Base-by-base conservation (phyloP, 1,140 invertebrate species). In the Oncopeltus fasciatus region DNA sequence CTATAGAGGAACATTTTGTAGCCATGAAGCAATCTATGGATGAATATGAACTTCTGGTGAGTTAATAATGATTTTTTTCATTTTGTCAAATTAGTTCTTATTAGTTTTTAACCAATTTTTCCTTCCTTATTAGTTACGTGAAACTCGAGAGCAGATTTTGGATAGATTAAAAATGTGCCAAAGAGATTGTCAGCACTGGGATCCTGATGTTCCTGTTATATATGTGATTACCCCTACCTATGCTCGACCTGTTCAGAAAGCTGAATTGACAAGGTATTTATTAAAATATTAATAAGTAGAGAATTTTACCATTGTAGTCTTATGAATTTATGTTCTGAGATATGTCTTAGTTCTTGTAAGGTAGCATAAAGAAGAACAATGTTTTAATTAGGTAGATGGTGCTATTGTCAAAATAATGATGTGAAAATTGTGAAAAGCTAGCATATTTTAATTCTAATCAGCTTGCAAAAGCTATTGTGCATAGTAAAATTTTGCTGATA, bases 161-260 rank as follows among this genome's bases (percentile, higher is more conserved):
- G 59, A 65, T 16, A 60, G 56, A 46, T 56, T 67, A 14, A 60
- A 59, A 24, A 46, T 64, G 53, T 63, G 65, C 47, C 57, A 62
- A 29, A 65, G 61, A 20, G 58, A 61, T 20, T 70, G 69, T 62
- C 65, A 62, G 21, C 59, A 62, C 43, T 70, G 69, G 69, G 60
- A 68, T 57, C 63, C 68, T 2, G 64, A 69, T 51, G 51, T 76
- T n/a, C 75, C 76, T 12, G 69, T 69, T 57, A 90, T 94, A 67
- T 94, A 90, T 75, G 85, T 89, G 4, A 87, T 98, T 59, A 98
- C 95, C 5, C 95, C 95, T 26, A 98, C 95, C 1, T 91, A 95
- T 74, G 72, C 83, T 16, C 78, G 94, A 53, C 81, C 87, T 29
- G 88, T 90, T 51, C 95, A 98, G 76, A 97, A 95, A 75, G 94